Conservation (phyloP, 2,113 vertebrate species). For the Megaceryle maxima region DNA sequence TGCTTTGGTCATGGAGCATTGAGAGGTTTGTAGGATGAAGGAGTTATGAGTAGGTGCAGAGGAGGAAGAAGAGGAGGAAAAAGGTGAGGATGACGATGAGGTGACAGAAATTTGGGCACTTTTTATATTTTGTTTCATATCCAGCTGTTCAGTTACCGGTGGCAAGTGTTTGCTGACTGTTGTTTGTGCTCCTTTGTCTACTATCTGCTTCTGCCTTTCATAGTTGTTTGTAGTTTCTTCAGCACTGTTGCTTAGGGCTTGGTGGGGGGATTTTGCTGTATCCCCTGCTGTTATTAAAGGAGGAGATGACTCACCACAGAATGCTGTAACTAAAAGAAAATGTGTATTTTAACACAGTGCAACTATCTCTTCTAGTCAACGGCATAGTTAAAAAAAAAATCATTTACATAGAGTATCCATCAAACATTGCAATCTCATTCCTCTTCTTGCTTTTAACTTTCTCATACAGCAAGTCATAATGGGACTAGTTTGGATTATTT, state of each 20-base stretch:
- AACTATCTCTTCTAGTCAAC: neutral
- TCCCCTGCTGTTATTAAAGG: slow-evolving; percentile 26
- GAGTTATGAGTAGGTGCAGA: slow-evolving; percentile 68
- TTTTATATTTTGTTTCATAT: slow-evolving; percentile 43
- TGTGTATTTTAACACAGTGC: neutral
- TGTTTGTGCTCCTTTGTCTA: slow-evolving; percentile 36
- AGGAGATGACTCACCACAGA: slow-evolving; percentile 57
- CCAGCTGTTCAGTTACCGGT: slow-evolving; percentile 39
- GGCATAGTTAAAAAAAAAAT: neutral
- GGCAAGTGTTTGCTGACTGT: slow-evolving; percentile 54
- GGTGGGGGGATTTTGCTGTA: slow-evolving; percentile 23
- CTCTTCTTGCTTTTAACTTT: neutral
- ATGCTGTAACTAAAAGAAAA: slow-evolving; percentile 61
- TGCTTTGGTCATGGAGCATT: slow-evolving; percentile 85
- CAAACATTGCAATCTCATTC: neutral
- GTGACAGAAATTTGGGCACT: slow-evolving; percentile 43
- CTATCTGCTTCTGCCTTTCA: slow-evolving; percentile 59
- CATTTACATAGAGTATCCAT: neutral
- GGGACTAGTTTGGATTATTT: neutral
- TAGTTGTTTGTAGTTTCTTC: slow-evolving; percentile 54
- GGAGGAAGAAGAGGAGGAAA: slow-evolving; percentile 77
- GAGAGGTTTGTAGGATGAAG: slow-evolving; percentile 72
- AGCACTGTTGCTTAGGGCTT: neutral
- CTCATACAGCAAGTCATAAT: neutral
- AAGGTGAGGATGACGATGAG: slow-evolving; percentile 59